Evolutionary conservation across 2,797 vertebrate species (phyloP), one percentile per base, ranked within the genome.

Genomic region (Ptychadena robeensis): DNA sequence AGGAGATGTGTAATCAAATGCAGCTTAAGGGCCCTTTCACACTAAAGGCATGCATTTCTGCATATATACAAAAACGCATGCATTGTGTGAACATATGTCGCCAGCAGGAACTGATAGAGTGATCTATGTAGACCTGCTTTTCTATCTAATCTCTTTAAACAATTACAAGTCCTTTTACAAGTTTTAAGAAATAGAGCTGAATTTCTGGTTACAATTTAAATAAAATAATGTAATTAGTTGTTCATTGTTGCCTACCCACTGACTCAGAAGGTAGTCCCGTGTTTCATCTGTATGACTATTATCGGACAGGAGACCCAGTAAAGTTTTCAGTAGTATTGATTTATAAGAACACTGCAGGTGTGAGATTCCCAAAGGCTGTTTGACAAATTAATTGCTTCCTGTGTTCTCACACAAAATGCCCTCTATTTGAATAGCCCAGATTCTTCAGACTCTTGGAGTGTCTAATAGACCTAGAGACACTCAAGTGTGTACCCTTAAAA

Each of bases 301-400:
- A 68, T 59, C 11, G 15, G n/a, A 61, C 71, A 80, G 70, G 71
- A 80, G 80, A 61, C 32, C 40, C 48, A 28, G 64, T 74, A 73
- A 73, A 27, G 64, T 68, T 80, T 37, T 59, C 76, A 63, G 71
- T 80, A 69, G 35, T 74, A 79, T 84, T 53, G 27, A 79, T 84
- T 84, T 84, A 75, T 84, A 84, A 80, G 82, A 79, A 59, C 57
- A 75, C 77, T 74, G 82, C 82, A 80, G 77, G 82, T 84, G 77
- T 80, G 82, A 84, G 82, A 80, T 84, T 84, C 82, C 77, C 82
- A 80, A 59, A 63, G 82, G 82, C 38, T 67, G 68, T 83, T 83
- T 79, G 82, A 83, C 82, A 83, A 84, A 84, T 84, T 74, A 74
- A 84, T 84, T 84, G 70, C 76, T 84, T 84, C 82, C 82, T 84